Evolutionary conservation across 2,888 invertebrate genomes (phyloP), one percentile per base, ranked within the genome.

Genomic region (Drosophila prostipennis): DNA sequence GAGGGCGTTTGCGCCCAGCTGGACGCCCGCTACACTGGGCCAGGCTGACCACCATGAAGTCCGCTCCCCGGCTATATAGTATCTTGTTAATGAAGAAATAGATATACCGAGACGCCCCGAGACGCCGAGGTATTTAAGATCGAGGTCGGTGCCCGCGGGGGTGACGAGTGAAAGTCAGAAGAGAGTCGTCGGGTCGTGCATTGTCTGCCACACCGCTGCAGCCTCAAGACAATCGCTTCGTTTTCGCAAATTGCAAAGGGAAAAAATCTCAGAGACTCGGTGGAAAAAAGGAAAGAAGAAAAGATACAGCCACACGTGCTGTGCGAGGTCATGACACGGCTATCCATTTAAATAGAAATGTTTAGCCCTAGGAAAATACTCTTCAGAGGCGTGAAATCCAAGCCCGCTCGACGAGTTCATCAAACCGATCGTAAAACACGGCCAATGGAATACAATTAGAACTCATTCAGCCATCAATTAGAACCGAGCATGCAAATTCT

Each of bases 41-140:
- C 32, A 10, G 67, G 49, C 67, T 87, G 82, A 87, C 82, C 82
- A 83, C 82, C 82, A 59, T 85, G 82, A 83, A 83, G 82, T 57
- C 42, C 53, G 48, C 37, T 52, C 29, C 23, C 8, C 16, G 53
- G 63, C 48, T 34, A 63, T 79, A 64, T 42, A 11, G 42, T 42
- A 42, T 77, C 82, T 81, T 68, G 85, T 82, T 87, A 82, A 82
- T 83, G 78, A 85, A 83, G 87, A 81, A 83, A 87, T 83, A 87
- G 87, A 74, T 76, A 53, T 39, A 39, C 42, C 56, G 23, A 72
- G 40, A 52, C 40, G 40, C 63, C 36, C 55, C 42, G 39, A 54
- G 61, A 58, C 34, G 48, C 43, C 45, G 42, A 70, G 60, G 70
- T 71, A 71, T 72, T 73, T 68, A 72, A 72, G 76, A 76, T 76